Evolutionary conservation across 92 coral and sea anemone genomes (phyloP).

Genomic region (Palythoa grandis): DNA sequence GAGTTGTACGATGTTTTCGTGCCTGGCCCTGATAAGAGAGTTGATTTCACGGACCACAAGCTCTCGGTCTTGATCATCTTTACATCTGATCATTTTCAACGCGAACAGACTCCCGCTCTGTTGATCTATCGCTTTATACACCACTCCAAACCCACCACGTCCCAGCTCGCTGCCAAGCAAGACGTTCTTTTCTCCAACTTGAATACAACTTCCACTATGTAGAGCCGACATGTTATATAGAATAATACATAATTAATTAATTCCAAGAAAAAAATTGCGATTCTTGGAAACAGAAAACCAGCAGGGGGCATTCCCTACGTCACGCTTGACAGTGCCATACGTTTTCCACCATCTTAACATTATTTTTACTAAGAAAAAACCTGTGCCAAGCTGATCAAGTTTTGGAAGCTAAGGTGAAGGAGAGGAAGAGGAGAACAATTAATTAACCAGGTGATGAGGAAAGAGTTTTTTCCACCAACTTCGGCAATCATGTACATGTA

Average conservation of each 20-base stretch:
- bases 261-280: not conserved
- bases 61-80: constrained; percentile 30
- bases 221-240: constrained; percentile 11
- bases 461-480: too few species aligned
- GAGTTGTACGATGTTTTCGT: constrained; percentile 43
- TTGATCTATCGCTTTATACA: constrained; percentile 41
- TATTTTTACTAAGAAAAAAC: too few species aligned
- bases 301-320: not conserved
- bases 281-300: not conserved
- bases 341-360: too few species aligned
- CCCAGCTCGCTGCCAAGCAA: constrained; percentile 21
- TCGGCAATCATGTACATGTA: too few species aligned
- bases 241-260: too few species aligned
- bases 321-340: not conserved
- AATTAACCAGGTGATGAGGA: too few species aligned
- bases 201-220: not conserved
- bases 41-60: constrained; percentile 40
- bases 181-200: constrained; percentile 2
- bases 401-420: too few species aligned
- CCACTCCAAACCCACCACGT: constrained; percentile 54
- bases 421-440: too few species aligned
- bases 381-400: too few species aligned
- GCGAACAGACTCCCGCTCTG: constrained; percentile 32
- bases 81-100: constrained; percentile 45
- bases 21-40: constrained; percentile 35